Evolutionary conservation across 2,797 vertebrate species (phyloP), one percentile per base, ranked within the genome.

Genomic region (Neosilurus mollespiculum): DNA sequence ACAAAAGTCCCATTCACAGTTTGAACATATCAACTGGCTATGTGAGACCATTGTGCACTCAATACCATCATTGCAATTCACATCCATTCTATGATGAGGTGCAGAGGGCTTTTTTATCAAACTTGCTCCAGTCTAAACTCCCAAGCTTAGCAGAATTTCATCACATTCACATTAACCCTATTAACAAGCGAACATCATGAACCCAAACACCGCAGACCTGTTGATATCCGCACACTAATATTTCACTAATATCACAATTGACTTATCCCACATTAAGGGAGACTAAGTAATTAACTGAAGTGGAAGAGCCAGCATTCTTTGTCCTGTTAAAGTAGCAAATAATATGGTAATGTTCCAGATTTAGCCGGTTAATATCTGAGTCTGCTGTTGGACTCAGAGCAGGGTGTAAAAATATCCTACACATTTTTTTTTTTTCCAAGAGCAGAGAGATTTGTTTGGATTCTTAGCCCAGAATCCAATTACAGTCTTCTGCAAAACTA

Each of bases 401-500:
- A 37, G 16, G 54, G 73, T 76, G 54, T 59, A 76, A 37, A 80
- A 78, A 78, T 82, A 72, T 49, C 58, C 61, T 43, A 37, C 8
- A 49, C 37, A 7, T 14, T 26, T 64, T 6, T 49, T 78, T 37
- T 34, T 49, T 16, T 20, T 11, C 30, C 4, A 67, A 59, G 78
- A 69, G 64, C 51, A 59, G 22, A 34, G 20, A 80, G 37, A 72
- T 84, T 65, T 72, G 11, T 75, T 86, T 78, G n/a, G 9, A 11
- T 83, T 70, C 54, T 30, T 16, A 24, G 61, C 34, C 0, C 5
- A 58, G 66, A 80, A 79, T 61, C 34, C 80, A 70, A 80, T 84
- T 73, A 86, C 64, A 81, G 58, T 73, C n/a, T 71, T 75, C 26
- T 56, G 73, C 18, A 43, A 53, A 84, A 86, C 83, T 37, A 75